Conservation (phyloP, 2,888 invertebrate genomes). For the Erannis defoliaria region DNA sequence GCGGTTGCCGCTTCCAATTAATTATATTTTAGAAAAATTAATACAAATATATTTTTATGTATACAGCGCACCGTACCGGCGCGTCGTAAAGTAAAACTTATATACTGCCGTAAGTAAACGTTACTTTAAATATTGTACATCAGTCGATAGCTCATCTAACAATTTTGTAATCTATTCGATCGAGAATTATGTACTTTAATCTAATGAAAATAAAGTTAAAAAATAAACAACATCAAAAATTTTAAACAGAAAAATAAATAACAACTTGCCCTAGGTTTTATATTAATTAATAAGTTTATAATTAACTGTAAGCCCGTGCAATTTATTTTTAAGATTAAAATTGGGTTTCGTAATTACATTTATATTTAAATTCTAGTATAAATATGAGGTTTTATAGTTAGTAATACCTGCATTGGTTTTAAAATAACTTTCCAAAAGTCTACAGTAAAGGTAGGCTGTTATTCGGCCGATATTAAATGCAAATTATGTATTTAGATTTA, state of each 20-base stretch:
- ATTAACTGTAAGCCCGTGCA: conserved; percentile 86
- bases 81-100: conserved; percentile 78
- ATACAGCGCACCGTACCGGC: conserved; percentile 66
- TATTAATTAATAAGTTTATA: conserved; percentile 84
- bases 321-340: conserved; percentile 80
- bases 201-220: conserved; percentile 80
- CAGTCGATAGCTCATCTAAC: conserved; percentile 85
- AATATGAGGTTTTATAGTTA: conserved; percentile 85
- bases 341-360: conserved; percentile 82
- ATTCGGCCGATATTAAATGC: conserved; percentile 76
- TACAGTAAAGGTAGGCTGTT: conserved; percentile 66
- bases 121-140: conserved; percentile 86
- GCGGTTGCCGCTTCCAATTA: conserved; percentile 79
- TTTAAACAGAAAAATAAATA: conserved; percentile 88
- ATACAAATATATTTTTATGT: conserved; percentile 78
- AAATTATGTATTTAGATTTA: conserved; percentile 63
- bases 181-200: conserved; percentile 84
- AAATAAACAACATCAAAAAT: conserved; percentile 83
- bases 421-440: conserved; percentile 82
- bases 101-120: conserved; percentile 84
- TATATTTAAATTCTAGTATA: conserved; percentile 84
- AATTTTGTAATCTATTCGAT: conserved; percentile 84
- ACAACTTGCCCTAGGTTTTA: conserved; percentile 87
- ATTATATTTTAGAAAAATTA: conserved; percentile 84
- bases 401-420: conserved; percentile 86